Percentiles rank a stretch among this genome's conserved stretches.
Evolutionary conservation across 2,113 vertebrate genomes (phyloP).

Genomic region (Mugil cephalus): DNA sequence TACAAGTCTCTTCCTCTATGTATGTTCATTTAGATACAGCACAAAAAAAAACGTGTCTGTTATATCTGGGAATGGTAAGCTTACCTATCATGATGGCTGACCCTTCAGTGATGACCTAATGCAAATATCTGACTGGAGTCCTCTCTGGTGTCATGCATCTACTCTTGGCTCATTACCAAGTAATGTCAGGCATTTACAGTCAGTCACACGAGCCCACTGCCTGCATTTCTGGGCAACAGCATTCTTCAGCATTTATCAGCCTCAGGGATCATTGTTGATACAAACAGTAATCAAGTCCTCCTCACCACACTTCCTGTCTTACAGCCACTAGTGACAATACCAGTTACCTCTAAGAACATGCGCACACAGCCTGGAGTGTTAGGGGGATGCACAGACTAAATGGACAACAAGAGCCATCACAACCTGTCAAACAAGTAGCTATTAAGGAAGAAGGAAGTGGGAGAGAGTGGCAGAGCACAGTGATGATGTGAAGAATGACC

Average conservation of each 20-base stretch:
- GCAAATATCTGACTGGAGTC: conserved; percentile 12
- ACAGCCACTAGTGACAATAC: conserved; percentile 60
- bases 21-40: too few relatives aligned
- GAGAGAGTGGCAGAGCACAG: conserved; percentile 59
- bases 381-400: conserved; percentile 20
- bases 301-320: conserved; percentile 74
- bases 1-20: too few relatives aligned
- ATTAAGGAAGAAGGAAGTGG: conserved; percentile 41
- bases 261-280: conserved; percentile 66
- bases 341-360: conserved; percentile 57
- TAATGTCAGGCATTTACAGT: conserved; percentile 62
- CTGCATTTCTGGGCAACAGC: conserved; percentile 62
- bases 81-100: conserved; percentile 36
- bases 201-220: conserved; percentile 45
- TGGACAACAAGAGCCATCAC: conserved; percentile 55
- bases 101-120: conserved; percentile 45
- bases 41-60: not conserved
- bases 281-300: conserved; percentile 75
- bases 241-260: conserved; percentile 62
- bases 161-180: conserved; percentile 49
- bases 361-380: conserved; percentile 15
- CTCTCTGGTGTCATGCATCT: conserved; percentile 42
- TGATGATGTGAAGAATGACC: conserved; percentile 71
- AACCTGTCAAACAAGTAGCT: conserved; percentile 70
- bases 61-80: conserved; percentile 42